A percentile compares a stretch with the other conserved stretches of the same genome.
Evolutionary conservation across 2,888 invertebrate species (phyloP).

Genomic region (Cryptus armator): DNA sequence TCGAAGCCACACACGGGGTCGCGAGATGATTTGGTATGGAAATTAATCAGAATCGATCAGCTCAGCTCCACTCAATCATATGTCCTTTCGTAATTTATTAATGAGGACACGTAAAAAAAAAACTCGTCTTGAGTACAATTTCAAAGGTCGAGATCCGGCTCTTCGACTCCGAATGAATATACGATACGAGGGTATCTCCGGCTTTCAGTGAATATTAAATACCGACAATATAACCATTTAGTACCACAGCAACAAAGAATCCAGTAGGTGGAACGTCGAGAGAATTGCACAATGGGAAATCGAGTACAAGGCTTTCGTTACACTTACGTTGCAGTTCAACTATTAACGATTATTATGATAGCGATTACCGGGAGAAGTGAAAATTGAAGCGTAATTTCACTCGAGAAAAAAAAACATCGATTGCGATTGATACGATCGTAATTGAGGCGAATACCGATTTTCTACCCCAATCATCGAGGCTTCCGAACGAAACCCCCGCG

Average conservation of each 20-base stretch:
- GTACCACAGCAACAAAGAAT: constrained; percentile 40
- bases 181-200: not conserved
- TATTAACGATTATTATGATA: constrained; percentile 29
- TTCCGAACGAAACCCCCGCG: not conserved
- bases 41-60: constrained; percentile 45
- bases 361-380: constrained; percentile 14
- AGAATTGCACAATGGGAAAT: constrained; percentile 64
- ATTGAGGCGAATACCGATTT: not conserved
- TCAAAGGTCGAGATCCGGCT: constrained; percentile 50
- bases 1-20: constrained; percentile 6
- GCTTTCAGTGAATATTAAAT: constrained; percentile 47
- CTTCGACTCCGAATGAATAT: constrained; percentile 21
- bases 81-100: constrained; percentile 41
- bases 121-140: not conserved
- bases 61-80: constrained; percentile 18
- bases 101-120: not conserved
- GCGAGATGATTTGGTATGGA: constrained; percentile 47
- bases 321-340: constrained; percentile 52
- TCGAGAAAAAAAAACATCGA: not conserved
- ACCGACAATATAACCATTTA: constrained; percentile 44
- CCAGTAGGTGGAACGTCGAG: constrained; percentile 14
- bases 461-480: not conserved
- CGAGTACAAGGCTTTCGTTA: constrained; percentile 65
- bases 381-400: constrained; percentile 30
- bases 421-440: not conserved